These are phyloP conservation scores for Calidris pygmaea DNA, from an alignment of 2,113 vertebrate species.

Conservation along the genomic window DNA sequence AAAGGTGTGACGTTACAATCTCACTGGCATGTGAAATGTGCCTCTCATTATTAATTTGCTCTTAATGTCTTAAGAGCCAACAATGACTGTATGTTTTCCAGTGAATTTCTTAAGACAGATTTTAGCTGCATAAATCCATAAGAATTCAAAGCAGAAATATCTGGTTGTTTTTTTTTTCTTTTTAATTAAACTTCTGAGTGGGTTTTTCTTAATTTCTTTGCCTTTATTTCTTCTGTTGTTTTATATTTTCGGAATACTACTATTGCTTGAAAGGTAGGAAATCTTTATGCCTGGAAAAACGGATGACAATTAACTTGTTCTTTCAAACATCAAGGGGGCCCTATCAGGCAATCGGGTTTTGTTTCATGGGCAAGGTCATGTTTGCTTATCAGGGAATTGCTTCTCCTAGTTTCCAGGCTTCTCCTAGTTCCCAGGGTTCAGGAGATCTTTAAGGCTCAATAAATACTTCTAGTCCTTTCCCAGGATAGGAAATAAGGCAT, in stretches of 20 bases:
- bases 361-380: slow-evolving; percentile 5
- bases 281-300: not conserved
- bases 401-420: not conserved
- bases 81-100: not conserved
- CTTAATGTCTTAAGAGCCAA: not conserved
- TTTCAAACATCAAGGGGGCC: not conserved
- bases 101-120: not conserved
- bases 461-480: not conserved
- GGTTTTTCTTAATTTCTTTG: not conserved
- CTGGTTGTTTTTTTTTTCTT: not conserved
- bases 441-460: not conserved
- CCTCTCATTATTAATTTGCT: not conserved
- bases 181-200: not conserved
- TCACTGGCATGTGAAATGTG: not conserved
- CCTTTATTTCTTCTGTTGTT: not conserved
- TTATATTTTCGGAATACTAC: not conserved
- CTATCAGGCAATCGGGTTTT: not conserved
- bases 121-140: not conserved
- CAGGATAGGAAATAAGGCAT: not conserved
- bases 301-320: slow-evolving; percentile 13
- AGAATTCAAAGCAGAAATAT: not conserved
- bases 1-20: not conserved
- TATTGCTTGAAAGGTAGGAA: not conserved
- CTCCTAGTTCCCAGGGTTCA: not conserved
- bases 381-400: slow-evolving; percentile 14